Conservation (phyloP, 2,888 invertebrate species). For the Tenodera sinensis region DNA sequence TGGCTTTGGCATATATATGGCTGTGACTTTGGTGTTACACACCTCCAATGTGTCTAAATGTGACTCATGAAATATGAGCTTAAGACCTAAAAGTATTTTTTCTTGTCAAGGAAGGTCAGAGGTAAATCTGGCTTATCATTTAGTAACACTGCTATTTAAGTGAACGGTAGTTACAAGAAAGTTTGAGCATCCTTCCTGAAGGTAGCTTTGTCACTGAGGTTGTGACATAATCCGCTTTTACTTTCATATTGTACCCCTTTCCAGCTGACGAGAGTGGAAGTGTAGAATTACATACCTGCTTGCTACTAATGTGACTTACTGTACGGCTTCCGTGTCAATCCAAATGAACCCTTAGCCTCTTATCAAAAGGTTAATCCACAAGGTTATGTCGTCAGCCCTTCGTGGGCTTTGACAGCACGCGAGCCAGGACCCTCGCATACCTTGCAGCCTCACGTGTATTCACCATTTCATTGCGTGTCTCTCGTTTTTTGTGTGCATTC, state of each 20-base stretch:
- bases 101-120: too few relatives aligned
- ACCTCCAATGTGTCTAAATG: too few relatives aligned
- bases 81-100: too few relatives aligned
- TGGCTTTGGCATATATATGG: too few relatives aligned
- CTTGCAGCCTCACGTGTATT: background rate
- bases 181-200: too few relatives aligned
- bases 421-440: background rate
- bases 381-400: background rate
- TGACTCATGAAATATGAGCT: too few relatives aligned
- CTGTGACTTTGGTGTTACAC: too few relatives aligned
- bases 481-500: background rate
- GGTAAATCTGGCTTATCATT: too few relatives aligned
- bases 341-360: background rate
- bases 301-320: background rate
- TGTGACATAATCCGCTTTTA: background rate
- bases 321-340: background rate
- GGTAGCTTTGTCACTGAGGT: too few relatives aligned
- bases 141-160: too few relatives aligned
- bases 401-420: background rate
- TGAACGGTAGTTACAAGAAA: too few relatives aligned
- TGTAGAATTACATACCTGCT: background rate
- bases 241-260: background rate
- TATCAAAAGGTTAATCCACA: background rate
- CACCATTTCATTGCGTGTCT: background rate
- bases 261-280: background rate